A percentile compares a stretch with the other conserved stretches of the same genome.
These are phyloP conservation scores for Apotomis turbidana DNA, from an alignment of 2,888 invertebrate genomes.

Conservation along the genomic window DNA sequence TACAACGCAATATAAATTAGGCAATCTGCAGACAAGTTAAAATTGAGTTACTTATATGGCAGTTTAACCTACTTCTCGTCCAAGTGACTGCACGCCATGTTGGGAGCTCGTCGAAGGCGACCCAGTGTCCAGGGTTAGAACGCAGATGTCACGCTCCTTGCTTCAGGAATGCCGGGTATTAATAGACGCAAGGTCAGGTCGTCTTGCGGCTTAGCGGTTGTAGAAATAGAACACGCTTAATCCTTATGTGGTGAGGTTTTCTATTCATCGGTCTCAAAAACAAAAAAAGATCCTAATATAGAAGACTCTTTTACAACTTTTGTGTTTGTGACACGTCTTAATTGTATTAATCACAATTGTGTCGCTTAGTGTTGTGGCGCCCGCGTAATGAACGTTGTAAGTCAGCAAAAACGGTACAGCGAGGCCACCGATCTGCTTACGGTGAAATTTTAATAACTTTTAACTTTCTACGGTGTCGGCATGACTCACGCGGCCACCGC, in stretches of 20 bases:
- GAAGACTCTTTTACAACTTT: not conserved
- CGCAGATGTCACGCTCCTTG: constrained; percentile 61
- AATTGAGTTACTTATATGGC: constrained; percentile 36
- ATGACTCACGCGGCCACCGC: constrained; percentile 47
- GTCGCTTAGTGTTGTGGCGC: constrained; percentile 26
- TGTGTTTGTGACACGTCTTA: not conserved
- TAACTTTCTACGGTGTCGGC: constrained; percentile 72
- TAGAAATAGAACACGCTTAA: constrained; percentile 42
- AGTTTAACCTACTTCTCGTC: constrained; percentile 34
- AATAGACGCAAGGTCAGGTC: constrained; percentile 70
- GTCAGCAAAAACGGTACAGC: constrained; percentile 63
- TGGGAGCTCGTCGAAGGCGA: constrained; percentile 38
- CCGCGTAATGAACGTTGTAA: constrained; percentile 47
- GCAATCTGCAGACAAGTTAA: constrained; percentile 34
- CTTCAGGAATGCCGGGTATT: constrained; percentile 61
- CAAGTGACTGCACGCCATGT: constrained; percentile 40
- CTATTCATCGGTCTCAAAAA: constrained; percentile 7
- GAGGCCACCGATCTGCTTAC: constrained; percentile 68
- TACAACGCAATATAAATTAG: constrained; percentile 27
- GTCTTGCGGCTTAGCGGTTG: constrained; percentile 50
- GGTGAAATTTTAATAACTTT: constrained; percentile 80
- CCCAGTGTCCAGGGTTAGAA: constrained; percentile 48
- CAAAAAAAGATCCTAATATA: constrained; percentile 15
- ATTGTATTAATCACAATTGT: constrained; percentile 13
- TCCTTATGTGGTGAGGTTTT: constrained; percentile 44